These are phyloP conservation scores for Hydropsyche betteni DNA, from an alignment of 2,888 invertebrate species.

Conservation along the genomic window DNA sequence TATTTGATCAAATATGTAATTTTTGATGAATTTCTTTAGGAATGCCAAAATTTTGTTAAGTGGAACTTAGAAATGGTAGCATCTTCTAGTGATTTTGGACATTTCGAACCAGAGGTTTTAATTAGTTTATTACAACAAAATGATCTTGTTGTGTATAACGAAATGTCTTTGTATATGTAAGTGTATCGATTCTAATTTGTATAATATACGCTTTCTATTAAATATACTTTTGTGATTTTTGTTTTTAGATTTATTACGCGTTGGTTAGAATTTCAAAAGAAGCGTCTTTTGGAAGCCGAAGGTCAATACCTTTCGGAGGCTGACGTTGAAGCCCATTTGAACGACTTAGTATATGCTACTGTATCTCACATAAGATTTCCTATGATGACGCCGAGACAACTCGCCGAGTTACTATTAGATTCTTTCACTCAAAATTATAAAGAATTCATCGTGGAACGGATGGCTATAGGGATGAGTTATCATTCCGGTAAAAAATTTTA, in stretches of 20 bases:
- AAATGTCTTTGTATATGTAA: slow-evolving; percentile 81
- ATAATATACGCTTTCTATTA: background rate
- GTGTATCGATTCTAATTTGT: slow-evolving; percentile 48
- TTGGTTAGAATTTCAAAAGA: slow-evolving; percentile 81
- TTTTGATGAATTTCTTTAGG: slow-evolving; percentile 54
- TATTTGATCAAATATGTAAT: background rate
- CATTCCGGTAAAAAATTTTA: slow-evolving; percentile 71
- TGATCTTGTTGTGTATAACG: slow-evolving; percentile 88
- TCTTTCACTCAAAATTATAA: slow-evolving; percentile 83
- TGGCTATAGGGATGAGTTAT: slow-evolving; percentile 90
- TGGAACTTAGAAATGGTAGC: slow-evolving; percentile 91
- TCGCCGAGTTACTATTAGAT: slow-evolving; percentile 82
- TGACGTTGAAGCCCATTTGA: slow-evolving; percentile 70
- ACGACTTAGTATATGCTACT: slow-evolving; percentile 75
- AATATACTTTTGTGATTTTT: background rate
- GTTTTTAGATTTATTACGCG: slow-evolving; percentile 71
- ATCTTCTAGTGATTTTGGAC: slow-evolving; percentile 79
- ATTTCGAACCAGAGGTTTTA: slow-evolving; percentile 83
- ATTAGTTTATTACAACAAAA: slow-evolving; percentile 82
- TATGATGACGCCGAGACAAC: slow-evolving; percentile 92
- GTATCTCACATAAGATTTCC: slow-evolving; percentile 87
- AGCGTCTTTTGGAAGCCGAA: slow-evolving; percentile 60
- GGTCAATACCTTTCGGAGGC: slow-evolving; percentile 61
- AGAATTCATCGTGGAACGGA: slow-evolving; percentile 86
- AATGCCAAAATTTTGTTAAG: slow-evolving; percentile 84